A percentile compares a stretch with the other conserved stretches of the same genome.
These are phyloP conservation scores for Meriones unguiculatus DNA, from an alignment of 2,113 vertebrate genomes.

Conservation along the genomic window DNA sequence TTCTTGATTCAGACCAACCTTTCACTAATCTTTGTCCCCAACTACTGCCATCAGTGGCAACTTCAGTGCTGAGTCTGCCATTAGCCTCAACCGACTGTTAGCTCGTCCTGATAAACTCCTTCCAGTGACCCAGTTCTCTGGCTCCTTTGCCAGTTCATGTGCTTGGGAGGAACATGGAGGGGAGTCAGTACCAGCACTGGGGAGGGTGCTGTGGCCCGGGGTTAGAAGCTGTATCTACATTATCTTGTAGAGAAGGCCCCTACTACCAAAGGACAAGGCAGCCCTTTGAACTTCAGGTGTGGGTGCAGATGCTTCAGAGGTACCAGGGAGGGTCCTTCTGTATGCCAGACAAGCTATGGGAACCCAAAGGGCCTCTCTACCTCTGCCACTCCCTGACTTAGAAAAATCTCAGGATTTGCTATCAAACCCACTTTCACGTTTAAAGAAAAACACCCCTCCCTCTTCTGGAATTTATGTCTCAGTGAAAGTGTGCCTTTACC, in stretches of 20 bases:
- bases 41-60: slow-evolving; percentile 69
- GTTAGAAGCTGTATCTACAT: not conserved
- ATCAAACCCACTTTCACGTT: not conserved
- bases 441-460: not conserved
- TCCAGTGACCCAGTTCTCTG: not conserved
- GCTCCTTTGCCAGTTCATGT: not conserved
- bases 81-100: not conserved
- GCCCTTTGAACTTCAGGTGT: not conserved
- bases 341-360: not conserved
- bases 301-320: not conserved
- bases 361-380: not conserved
- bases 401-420: not conserved
- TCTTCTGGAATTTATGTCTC: not conserved
- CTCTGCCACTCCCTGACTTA: not conserved
- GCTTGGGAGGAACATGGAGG: not conserved
- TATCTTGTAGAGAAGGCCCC: not conserved
- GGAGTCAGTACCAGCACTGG: not conserved
- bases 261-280: not conserved
- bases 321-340: not conserved
- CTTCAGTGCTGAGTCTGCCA: slow-evolving; percentile 73
- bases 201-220: too few relatives aligned
- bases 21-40: slow-evolving; percentile 69
- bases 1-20: slow-evolving; percentile 53
- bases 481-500: not conserved
- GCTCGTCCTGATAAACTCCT: not conserved